Conservation (phyloP, 2,797 vertebrate genomes). For the Acanthis flammea region DNA sequence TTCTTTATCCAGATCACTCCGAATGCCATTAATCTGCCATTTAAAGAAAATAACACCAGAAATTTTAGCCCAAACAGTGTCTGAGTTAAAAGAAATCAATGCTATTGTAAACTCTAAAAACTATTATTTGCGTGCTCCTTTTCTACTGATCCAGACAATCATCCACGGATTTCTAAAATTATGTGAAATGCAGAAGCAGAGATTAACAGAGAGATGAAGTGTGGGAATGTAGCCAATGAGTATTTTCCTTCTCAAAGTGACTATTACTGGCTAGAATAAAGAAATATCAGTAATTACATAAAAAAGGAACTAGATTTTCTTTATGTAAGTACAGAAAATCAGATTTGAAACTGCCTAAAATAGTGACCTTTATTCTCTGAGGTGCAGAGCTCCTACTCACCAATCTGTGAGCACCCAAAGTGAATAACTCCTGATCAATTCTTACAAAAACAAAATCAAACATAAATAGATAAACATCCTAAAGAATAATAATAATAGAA, state of each 20-base stretch:
- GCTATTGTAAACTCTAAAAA: neutral
- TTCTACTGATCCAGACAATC: neutral
- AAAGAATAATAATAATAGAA: neutral
- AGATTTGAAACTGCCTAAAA: neutral
- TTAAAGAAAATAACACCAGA: neutral
- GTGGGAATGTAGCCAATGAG: neutral
- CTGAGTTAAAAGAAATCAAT: neutral
- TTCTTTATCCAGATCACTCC: constrained; percentile 83
- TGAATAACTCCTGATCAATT: neutral
- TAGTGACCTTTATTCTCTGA: neutral
- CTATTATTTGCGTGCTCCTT: neutral
- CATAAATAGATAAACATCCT: neutral
- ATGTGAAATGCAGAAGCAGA: neutral
- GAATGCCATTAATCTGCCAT: constrained; percentile 80
- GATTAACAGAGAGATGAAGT: neutral
- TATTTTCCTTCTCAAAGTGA: neutral
- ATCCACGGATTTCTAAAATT: neutral
- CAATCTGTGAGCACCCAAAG: neutral
- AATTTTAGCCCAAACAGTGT: neutral
- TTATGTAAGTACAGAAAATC: neutral
- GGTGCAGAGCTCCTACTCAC: neutral
- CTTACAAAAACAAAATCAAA: neutral
- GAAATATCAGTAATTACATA: neutral
- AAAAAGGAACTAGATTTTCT: neutral
- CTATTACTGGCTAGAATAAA: neutral